Conservation (phyloP, 2,797 vertebrate species). For the Champsocephalus esox region DNA sequence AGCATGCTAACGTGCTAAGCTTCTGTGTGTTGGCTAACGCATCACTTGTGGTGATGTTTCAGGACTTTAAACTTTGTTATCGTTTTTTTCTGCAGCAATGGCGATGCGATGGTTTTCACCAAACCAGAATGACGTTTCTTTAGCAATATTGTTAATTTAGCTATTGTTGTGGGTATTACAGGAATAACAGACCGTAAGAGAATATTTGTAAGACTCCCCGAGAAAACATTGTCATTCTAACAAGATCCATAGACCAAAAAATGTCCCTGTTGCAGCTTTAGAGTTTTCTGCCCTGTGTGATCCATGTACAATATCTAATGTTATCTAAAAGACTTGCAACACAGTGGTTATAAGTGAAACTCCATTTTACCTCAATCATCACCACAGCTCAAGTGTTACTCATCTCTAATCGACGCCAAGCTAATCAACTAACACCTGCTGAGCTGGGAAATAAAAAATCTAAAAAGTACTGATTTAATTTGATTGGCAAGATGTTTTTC, state of each 20-base stretch:
- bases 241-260: slow-evolving; percentile 12
- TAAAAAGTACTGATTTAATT: slow-evolving; percentile 33
- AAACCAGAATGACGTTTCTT: too few relatives aligned
- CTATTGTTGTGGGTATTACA: not conserved
- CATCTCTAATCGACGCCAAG: not conserved
- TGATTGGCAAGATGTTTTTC: slow-evolving; percentile 51
- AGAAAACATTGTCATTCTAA: slow-evolving; percentile 36
- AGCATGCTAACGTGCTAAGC: too few relatives aligned
- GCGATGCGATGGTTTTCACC: too few relatives aligned
- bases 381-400: slow-evolving; percentile 32
- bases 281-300: slow-evolving; percentile 6
- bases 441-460: slow-evolving; percentile 29
- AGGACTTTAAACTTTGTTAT: too few relatives aligned
- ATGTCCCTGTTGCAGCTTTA: slow-evolving; percentile 2
- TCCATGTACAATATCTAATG: not conserved
- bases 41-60: too few relatives aligned
- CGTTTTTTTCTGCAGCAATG: too few relatives aligned
- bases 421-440: slow-evolving; percentile 31
- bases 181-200: not conserved
- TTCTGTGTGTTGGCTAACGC: too few relatives aligned
- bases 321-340: slow-evolving; percentile 10
- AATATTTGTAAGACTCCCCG: too few relatives aligned
- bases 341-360: slow-evolving; percentile 23
- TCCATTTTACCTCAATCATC: not conserved
- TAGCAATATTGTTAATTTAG: too few relatives aligned